Base-by-base conservation (phyloP, 2,113 vertebrate species). In the Larimichthys polyactis region DNA sequence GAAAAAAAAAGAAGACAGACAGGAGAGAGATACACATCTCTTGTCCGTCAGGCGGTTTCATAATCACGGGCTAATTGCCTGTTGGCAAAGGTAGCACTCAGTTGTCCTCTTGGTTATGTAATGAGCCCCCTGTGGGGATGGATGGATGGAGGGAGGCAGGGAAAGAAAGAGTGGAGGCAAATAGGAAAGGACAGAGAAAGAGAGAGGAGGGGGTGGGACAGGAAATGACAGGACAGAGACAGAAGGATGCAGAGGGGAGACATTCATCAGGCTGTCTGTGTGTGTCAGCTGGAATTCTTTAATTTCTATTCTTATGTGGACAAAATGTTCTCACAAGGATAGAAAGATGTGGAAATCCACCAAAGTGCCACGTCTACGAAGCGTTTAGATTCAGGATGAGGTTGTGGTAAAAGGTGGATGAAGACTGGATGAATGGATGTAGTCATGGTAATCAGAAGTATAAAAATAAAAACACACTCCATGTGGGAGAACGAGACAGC, bases 21-120 rank as follows among this genome's bases (percentile, higher is more conserved):
- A 76, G 73, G 79, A 82, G 71, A 76, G 54, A 71, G 83, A 90
- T 73, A 65, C 1, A n/a, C 74, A 89, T 91, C 85, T 83, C 54
- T 74, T 81, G 87, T 89, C 82, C 52, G 51, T 87, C 88, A 75
- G 80, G 75, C 20, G 43, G 64, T 89, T 90, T 90, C 85, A 86
- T 90, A 89, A 94, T 89, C 51, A 43, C 20, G 10, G 75, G 79
- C 80, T 91, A 94, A 94, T 90, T 93, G 93, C 82, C 91, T 92
- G 86, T 90, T 63, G 43, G 85, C 91, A 85, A 91, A 94, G 90
- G 91, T 89, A 91, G 86, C 87, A 75, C 86, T 92, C 78, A 84
- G 76, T 65, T 54, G 73, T 89, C 85, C 78, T 85, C 59, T 70
- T 54, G 48, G 79, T 93, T 93, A 90, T 29, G 43, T 81, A 92